Base-by-base conservation (phyloP, 2,888 invertebrate species). In the Branchellion lobata region DNA sequence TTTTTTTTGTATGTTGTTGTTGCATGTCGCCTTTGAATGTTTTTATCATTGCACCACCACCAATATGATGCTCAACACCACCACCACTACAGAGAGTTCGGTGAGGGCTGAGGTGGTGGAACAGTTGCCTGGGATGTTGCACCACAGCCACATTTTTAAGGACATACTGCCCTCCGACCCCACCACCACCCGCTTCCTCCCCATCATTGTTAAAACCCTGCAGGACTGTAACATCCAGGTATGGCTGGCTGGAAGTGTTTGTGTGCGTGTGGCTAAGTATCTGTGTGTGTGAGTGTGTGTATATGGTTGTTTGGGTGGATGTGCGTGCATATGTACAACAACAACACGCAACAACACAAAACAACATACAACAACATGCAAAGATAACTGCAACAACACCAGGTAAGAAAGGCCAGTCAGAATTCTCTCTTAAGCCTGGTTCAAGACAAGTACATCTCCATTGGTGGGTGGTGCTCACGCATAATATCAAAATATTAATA, bases 321-420 rank as follows among this genome's bases (percentile, higher is more conserved):
- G n/a, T n/a, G n/a, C n/a, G n/a, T n/a, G n/a, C n/a, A n/a, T n/a
- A n/a, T n/a, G n/a, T n/a, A n/a, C n/a, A n/a, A n/a, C n/a, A n/a
- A n/a, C n/a, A n/a, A n/a, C n/a, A n/a, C n/a, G n/a, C n/a, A n/a
- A n/a, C n/a, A n/a, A n/a, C n/a, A n/a, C n/a, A n/a, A n/a, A n/a
- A n/a, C n/a, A n/a, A n/a, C n/a, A n/a, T n/a, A n/a, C n/a, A n/a
- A n/a, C n/a, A n/a, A n/a, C n/a, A n/a, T n/a, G n/a, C n/a, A n/a
- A n/a, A n/a, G n/a, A n/a, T n/a, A n/a, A n/a, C n/a, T n/a, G n/a
- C n/a, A n/a, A n/a, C 5, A 40, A 40, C 5, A 5, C 14, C 86
- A 92, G 90, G 91, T 92, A 69, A 89, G 92, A 77, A 91, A 91
- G 85, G 90, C 90, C 69, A 91, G 92, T 65, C 91, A 92, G 83